Conservation (phyloP, 2,113 vertebrate species). For the Copsychus sechellarum region DNA sequence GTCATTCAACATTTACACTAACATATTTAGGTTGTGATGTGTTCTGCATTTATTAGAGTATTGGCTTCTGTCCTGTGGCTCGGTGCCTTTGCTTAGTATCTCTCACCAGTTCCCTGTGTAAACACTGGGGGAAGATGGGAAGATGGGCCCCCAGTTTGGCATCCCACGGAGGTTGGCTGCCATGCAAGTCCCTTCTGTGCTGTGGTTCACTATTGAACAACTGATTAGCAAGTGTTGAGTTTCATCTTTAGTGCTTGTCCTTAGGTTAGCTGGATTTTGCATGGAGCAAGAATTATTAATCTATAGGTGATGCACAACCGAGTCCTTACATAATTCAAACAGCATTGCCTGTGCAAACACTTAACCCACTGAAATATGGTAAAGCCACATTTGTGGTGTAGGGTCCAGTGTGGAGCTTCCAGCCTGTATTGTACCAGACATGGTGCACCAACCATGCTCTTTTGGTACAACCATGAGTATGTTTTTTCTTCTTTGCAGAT, state of each 20-base stretch:
- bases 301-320: neutral
- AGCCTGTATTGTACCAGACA: neutral
- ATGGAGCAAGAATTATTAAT: neutral
- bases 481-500: neutral
- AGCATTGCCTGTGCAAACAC: neutral
- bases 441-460: neutral
- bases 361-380: neutral
- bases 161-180: neutral
- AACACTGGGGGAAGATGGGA: neutral
- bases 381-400: neutral
- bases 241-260: neutral
- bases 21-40: neutral
- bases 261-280: neutral
- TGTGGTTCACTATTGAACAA: neutral
- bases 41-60: neutral
- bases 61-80: conserved; percentile 33
- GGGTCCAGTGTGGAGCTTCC: neutral
- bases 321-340: neutral
- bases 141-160: neutral
- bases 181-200: neutral
- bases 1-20: neutral
- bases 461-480: neutral
- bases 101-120: neutral
- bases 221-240: neutral
- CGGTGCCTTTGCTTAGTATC: neutral